phyloP scores from a whole-genome alignment of 1,140 invertebrate species.

The Portunus trituberculatus region DNA sequence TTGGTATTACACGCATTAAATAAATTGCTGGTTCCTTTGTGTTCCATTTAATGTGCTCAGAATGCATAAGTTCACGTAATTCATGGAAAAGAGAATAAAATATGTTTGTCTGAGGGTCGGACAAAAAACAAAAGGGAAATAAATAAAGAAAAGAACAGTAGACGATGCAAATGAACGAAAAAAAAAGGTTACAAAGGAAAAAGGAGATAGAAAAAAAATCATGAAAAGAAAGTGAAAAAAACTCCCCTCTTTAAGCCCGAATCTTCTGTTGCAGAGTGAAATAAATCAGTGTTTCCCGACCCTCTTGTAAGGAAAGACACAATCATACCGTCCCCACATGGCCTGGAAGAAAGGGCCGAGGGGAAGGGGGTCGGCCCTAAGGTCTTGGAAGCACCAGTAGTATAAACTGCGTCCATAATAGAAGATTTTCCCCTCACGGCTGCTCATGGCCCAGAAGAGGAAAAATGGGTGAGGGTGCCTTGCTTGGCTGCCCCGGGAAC shows the following conservation, averaged over 20 bases:
- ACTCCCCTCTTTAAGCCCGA: not conserved
- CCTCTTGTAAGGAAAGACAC: not conserved
- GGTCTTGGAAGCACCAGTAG: not conserved
- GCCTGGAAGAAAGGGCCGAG: not conserved
- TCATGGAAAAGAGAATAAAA: no score
- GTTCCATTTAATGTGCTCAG: no score
- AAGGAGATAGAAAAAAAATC: not conserved
- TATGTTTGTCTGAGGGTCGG: no score
- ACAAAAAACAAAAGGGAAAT: no score
- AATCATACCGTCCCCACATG: not conserved
- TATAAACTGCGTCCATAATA: conserved; percentile 9
- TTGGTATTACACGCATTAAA: no score
- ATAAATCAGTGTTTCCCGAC: conserved; percentile 1
- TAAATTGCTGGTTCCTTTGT: no score
- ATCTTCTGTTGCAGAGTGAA: not conserved
- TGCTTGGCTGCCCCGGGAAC: no score
- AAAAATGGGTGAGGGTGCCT: not conserved
- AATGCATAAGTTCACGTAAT: no score
- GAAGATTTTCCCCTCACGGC: not conserved
- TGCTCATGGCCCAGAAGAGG: not conserved
- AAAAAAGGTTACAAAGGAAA: not conserved
- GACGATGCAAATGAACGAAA: no score
- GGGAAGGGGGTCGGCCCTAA: not conserved
- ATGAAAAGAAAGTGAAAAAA: not conserved
- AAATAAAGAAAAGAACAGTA: no score